These are phyloP conservation scores for Zaprionus lachaisei DNA, from an alignment of 1,140 invertebrate genomes.

Conservation along the genomic window DNA sequence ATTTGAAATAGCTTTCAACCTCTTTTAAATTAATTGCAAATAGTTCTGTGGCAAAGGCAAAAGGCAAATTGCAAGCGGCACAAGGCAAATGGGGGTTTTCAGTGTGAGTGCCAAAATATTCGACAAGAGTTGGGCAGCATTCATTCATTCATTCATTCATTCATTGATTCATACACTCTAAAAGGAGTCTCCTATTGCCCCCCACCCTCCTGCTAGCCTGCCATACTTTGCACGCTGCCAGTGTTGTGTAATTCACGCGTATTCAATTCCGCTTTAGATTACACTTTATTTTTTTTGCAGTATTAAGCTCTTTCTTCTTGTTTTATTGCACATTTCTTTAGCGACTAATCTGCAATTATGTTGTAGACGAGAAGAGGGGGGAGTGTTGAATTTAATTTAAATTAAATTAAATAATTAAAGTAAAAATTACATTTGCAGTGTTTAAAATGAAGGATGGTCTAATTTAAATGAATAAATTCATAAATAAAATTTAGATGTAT, in stretches of 20 bases:
- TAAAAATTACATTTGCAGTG: too few relatives aligned
- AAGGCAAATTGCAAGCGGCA: background rate
- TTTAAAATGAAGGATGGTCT: too few relatives aligned
- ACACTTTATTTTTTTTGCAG: constrained; percentile 62
- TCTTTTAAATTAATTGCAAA: constrained; percentile 76
- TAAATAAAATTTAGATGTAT: too few relatives aligned
- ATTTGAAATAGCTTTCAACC: constrained; percentile 5
- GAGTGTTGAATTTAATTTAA: too few relatives aligned
- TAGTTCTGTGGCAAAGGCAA: constrained; percentile 44
- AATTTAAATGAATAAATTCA: too few relatives aligned
- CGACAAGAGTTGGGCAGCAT: background rate
- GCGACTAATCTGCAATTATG: constrained; percentile 82
- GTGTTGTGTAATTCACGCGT: constrained; percentile 22
- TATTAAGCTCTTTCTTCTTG: constrained; percentile 35
- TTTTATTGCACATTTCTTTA: constrained; percentile 58
- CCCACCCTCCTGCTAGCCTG: too few relatives aligned
- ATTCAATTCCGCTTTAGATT: constrained; percentile 72
- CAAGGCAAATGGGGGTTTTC: background rate
- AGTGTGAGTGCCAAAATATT: constrained; percentile 10
- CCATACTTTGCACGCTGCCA: constrained; percentile 2
- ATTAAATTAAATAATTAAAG: too few relatives aligned
- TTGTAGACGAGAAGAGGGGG: constrained; percentile 52
- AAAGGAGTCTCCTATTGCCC: background rate
- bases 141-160: constrained; percentile 7
- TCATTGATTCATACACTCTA: background rate